Percentiles rank a stretch among this genome's conserved stretches.
Evolutionary conservation across 1,140 invertebrate species (phyloP).

Genomic region (Melitaea cinxia): DNA sequence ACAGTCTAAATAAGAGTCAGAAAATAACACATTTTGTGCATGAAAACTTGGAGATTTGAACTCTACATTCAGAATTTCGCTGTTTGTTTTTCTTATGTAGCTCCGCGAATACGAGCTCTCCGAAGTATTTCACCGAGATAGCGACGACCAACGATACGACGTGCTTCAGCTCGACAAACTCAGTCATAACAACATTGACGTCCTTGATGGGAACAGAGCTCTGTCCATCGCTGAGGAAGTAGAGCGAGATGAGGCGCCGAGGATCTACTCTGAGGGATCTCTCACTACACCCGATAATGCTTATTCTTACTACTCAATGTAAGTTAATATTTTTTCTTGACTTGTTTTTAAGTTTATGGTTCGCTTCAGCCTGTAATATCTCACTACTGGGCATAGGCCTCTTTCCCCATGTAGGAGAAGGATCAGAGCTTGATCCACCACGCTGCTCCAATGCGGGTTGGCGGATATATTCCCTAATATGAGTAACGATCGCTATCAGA

Average conservation of each 20-base stretch:
- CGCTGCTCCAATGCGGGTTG: too few relatives aligned
- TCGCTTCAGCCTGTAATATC: too few relatives aligned
- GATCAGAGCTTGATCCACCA: too few relatives aligned
- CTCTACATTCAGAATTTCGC: too few relatives aligned
- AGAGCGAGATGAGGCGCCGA: constrained; percentile 84
- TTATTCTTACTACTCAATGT: constrained; percentile 74
- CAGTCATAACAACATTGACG: constrained; percentile 84
- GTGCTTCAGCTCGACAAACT: constrained; percentile 85
- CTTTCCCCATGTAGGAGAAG: too few relatives aligned
- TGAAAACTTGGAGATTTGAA: too few relatives aligned
- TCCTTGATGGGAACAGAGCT: constrained; percentile 87
- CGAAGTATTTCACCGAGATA: constrained; percentile 90
- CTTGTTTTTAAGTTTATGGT: neutral
- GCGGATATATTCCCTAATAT: too few relatives aligned
- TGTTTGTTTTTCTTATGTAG: constrained; percentile 70
- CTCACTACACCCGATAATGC: constrained; percentile 71
- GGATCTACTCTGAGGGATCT: constrained; percentile 68
- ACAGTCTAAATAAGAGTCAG: too few relatives aligned
- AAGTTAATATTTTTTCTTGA: constrained; percentile 31
- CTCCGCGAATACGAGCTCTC: constrained; percentile 92
- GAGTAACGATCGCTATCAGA: too few relatives aligned
- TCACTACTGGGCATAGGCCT: too few relatives aligned
- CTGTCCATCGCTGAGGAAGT: constrained; percentile 90
- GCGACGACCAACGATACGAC: constrained; percentile 90
- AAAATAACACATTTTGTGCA: too few relatives aligned